Percentiles rank a stretch among this genome's conserved stretches.
Evolutionary conservation across 2,888 invertebrate species (phyloP).

Genomic region (Tubulanus polymorphus): DNA sequence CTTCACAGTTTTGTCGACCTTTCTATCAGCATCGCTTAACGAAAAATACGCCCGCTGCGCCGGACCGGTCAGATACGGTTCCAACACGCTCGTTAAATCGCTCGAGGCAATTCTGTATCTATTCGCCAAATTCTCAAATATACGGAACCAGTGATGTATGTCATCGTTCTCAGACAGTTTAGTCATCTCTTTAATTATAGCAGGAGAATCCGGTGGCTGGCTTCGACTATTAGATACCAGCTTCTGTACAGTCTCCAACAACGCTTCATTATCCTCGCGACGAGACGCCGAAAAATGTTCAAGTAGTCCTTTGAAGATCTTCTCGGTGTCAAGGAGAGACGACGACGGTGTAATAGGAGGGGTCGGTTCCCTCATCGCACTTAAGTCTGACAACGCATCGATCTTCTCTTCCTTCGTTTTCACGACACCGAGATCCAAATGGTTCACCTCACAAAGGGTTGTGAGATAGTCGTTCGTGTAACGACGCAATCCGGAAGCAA

Average conservation of each 20-base stretch:
- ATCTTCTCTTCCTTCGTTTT: not conserved
- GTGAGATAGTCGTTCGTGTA: not conserved
- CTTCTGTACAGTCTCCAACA: not conserved
- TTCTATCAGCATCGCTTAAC: not conserved
- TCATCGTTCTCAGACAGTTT: not conserved
- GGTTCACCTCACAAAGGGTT: not conserved
- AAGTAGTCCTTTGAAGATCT: not conserved
- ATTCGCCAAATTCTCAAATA: not conserved
- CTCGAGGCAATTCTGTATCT: not conserved
- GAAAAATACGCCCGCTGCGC: not conserved
- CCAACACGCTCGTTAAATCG: not conserved
- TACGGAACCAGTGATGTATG: not conserved
- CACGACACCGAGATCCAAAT: not conserved
- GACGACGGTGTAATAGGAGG: no score
- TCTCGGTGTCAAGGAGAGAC: no score
- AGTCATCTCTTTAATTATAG: not conserved
- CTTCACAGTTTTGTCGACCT: not conserved
- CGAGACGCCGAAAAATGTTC: not conserved
- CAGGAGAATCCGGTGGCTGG: no score
- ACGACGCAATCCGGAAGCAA: no score
- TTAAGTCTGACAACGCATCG: not conserved
- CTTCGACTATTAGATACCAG: no score
- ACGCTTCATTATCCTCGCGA: not conserved
- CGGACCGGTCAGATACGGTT: not conserved
- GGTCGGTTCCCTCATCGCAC: not conserved